These are phyloP conservation scores for Leucoraja ocellata DNA, from an alignment of 2,797 vertebrate species.

Conservation along the genomic window DNA sequence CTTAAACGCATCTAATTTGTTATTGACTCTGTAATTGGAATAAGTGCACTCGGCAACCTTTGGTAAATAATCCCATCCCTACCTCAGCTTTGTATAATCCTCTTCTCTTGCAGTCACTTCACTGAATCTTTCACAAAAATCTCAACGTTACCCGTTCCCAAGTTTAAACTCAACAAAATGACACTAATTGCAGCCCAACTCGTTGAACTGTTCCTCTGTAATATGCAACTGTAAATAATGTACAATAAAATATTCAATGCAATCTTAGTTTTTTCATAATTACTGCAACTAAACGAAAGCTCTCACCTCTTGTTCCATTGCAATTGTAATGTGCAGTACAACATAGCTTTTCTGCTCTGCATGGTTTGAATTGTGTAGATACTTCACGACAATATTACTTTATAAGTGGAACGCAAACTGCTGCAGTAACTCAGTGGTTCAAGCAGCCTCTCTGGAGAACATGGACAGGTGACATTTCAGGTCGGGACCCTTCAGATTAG, in stretches of 20 bases:
- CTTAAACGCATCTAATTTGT: background rate
- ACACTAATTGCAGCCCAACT: conserved; percentile 28
- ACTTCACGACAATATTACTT: background rate
- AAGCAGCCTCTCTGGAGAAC: no score
- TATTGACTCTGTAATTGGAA: background rate
- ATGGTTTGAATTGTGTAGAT: background rate
- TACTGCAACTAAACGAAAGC: background rate
- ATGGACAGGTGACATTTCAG: no score
- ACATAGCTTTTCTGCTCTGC: background rate
- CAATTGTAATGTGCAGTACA: no score
- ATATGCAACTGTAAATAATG: conserved; percentile 36
- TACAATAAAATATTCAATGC: conserved; percentile 33
- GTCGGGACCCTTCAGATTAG: no score
- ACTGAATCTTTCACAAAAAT: background rate
- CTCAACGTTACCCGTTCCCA: background rate
- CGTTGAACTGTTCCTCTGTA: background rate
- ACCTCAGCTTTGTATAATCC: background rate
- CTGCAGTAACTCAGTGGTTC: no score
- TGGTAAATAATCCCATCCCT: background rate
- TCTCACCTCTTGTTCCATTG: background rate
- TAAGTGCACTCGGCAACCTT: background rate
- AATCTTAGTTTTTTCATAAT: background rate
- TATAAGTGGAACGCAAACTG: background rate
- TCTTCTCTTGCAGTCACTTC: background rate
- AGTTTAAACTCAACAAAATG: background rate